Conservation (phyloP, 2,888 invertebrate species). For the Lathronympha strigana region DNA sequence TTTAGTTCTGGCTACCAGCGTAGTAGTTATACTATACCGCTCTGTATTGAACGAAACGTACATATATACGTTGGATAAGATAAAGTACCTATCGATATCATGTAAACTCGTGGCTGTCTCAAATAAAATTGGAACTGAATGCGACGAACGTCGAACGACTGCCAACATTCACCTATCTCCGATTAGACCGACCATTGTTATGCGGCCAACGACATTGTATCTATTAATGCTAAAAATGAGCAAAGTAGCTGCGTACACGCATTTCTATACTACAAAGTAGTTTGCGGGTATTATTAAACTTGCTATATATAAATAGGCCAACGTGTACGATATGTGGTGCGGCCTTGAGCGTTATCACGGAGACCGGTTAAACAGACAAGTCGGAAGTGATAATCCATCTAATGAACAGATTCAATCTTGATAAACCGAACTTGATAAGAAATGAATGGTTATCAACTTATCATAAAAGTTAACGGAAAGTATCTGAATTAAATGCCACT, state of each 20-base stretch:
- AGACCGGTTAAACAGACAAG: constrained; percentile 44
- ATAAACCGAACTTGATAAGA: constrained; percentile 1
- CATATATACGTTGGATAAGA: too few relatives aligned
- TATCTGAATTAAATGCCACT: too few relatives aligned
- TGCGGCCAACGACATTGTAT: constrained; percentile 43
- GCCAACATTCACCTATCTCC: constrained; percentile 60
- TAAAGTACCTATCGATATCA: constrained; percentile 35
- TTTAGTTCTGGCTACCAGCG: constrained; percentile 71
- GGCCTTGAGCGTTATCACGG: constrained; percentile 49
- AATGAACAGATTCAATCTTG: constrained; percentile 42
- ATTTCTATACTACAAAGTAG: constrained; percentile 17
- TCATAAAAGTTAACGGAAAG: too few relatives aligned
- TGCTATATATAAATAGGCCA: constrained; percentile 1
- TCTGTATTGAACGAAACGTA: constrained; percentile 39
- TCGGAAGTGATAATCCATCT: constrained; percentile 53
- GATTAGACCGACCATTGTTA: constrained; percentile 36
- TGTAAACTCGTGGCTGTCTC: constrained; percentile 47
- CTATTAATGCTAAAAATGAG: constrained; percentile 24
- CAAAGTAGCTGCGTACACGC: constrained; percentile 14
- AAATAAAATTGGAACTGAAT: constrained; percentile 66
- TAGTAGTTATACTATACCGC: constrained; percentile 44
- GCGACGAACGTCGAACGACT: constrained; percentile 54
- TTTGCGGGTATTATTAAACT: constrained; percentile 26
- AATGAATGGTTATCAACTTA: background rate
- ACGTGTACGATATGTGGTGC: background rate